These are phyloP conservation scores for Atta cephalotes DNA, from an alignment of 1,140 invertebrate genomes.

Conservation along the genomic window DNA sequence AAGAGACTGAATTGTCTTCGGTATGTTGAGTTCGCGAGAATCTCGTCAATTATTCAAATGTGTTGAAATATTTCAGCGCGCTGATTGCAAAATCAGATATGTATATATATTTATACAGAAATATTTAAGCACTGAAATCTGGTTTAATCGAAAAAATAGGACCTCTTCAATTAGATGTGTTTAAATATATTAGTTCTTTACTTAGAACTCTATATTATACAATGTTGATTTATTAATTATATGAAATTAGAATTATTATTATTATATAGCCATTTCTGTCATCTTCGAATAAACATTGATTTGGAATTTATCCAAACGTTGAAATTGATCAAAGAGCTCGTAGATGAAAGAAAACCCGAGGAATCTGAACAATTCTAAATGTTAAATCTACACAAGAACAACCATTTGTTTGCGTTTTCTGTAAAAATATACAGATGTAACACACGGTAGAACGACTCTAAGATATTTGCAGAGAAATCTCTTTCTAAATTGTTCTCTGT, in stretches of 20 bases:
- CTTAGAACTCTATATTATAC: too few relatives aligned
- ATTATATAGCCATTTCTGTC: neutral
- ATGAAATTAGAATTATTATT: neutral
- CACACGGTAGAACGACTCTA: neutral
- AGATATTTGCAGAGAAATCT: neutral
- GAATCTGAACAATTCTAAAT: neutral
- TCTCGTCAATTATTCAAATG: neutral
- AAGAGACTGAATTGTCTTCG: neutral
- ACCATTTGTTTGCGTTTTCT: neutral
- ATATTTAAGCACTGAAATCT: too few relatives aligned
- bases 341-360: neutral
- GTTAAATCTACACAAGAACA: neutral
- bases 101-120: too few relatives aligned
- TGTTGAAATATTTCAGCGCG: too few relatives aligned
- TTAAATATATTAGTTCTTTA: too few relatives aligned
- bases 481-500: constrained; percentile 30
- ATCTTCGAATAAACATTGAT: neutral
- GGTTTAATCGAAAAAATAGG: too few relatives aligned
- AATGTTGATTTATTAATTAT: neutral
- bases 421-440: constrained; percentile 23
- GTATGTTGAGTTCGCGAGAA: neutral
- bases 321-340: constrained; percentile 15
- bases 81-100: too few relatives aligned
- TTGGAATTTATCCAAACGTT: neutral
- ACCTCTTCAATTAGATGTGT: too few relatives aligned